Evolutionary conservation across 2,113 vertebrate species (phyloP).

Genomic region (Urocynchramus pylzowi): DNA sequence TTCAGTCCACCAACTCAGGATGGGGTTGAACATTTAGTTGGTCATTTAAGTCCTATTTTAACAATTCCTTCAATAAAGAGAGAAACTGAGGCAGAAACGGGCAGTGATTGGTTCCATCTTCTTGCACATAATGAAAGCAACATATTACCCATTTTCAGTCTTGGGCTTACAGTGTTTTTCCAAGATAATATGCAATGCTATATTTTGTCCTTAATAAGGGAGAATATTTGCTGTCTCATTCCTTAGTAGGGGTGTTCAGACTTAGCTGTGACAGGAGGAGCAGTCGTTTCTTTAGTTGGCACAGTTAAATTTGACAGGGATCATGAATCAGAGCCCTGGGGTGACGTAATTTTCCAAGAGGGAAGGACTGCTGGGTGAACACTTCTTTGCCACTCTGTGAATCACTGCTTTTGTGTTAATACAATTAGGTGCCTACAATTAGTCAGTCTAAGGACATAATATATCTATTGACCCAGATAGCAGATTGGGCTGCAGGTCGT

Average conservation of each 20-base stretch:
- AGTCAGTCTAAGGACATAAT: constrained; percentile 5
- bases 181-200: background rate
- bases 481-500: constrained; percentile 10
- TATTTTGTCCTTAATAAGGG: background rate
- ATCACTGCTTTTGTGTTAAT: constrained; percentile 38
- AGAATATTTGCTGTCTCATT: constrained; percentile 10
- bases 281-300: background rate
- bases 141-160: background rate
- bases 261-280: background rate
- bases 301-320: background rate
- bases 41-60: background rate
- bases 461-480: constrained; percentile 7
- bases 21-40: background rate
- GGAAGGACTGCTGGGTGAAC: constrained; percentile 1
- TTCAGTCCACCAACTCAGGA: background rate
- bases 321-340: background rate
- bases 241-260: background rate
- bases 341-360: constrained; percentile 7
- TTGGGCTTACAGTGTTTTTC: background rate
- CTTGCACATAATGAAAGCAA: background rate
- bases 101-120: background rate
- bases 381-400: background rate
- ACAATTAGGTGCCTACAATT: constrained; percentile 30
- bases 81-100: background rate
- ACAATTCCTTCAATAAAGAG: background rate